phyloP scores from a whole-genome alignment of 2,113 vertebrate genomes.

The Gallinago jamesoni region DNA sequence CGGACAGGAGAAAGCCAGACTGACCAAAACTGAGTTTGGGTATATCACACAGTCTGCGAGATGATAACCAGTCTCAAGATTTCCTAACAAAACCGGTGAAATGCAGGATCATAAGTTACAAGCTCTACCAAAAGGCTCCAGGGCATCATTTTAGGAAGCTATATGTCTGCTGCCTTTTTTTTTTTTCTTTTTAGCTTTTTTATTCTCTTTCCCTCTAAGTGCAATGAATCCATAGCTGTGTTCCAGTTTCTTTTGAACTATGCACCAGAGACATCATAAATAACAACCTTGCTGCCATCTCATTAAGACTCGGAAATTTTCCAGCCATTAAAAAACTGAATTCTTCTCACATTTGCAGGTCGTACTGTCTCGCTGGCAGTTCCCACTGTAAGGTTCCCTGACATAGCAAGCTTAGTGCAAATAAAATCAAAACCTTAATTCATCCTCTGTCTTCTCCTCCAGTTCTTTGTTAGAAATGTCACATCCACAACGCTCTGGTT shows the following conservation, averaged over 20 bases:
- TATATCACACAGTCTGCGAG: neutral
- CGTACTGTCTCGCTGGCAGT: neutral
- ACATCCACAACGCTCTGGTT: neutral
- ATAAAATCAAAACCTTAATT: neutral
- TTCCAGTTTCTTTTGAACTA: neutral
- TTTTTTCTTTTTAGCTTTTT: neutral
- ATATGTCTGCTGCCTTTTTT: neutral
- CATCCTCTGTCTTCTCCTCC: neutral
- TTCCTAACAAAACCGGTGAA: neutral
- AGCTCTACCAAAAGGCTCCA: neutral
- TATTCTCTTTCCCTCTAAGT: neutral
- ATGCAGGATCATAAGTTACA: neutral
- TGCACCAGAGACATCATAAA: neutral
- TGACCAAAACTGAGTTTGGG: neutral
- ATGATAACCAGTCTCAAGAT: neutral
- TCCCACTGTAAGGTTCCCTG: neutral
- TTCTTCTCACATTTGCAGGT: neutral
- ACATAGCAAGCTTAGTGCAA: neutral
- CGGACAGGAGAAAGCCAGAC: neutral
- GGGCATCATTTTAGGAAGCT: neutral
- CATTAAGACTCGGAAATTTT: neutral
- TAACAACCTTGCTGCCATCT: neutral
- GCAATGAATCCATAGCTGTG: neutral
- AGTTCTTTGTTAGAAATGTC: neutral
- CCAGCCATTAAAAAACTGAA: neutral